A percentile compares a stretch with the other conserved stretches of the same genome.
These are phyloP conservation scores for Noctua janthina DNA, from an alignment of 2,888 invertebrate species.

Conservation along the genomic window DNA sequence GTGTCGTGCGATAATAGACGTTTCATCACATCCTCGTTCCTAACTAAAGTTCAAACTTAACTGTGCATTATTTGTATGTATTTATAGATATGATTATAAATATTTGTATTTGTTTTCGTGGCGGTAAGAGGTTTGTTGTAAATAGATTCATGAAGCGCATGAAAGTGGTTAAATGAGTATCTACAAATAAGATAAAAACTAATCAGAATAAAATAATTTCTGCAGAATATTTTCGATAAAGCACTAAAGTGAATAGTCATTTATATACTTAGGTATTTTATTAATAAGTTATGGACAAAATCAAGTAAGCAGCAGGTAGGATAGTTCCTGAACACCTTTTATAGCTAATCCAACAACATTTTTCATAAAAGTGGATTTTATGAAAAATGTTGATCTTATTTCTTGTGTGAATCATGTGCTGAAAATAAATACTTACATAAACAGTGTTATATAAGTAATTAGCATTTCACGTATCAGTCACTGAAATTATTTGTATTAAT, in stretches of 20 bases:
- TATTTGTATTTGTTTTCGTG: slow-evolving; percentile 5
- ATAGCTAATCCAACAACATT: background rate
- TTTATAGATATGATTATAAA: slow-evolving; percentile 16
- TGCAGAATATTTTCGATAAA: background rate
- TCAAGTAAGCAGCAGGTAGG: background rate
- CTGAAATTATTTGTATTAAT: slow-evolving; percentile 27
- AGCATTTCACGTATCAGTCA: slow-evolving; percentile 10
- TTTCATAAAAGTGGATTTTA: background rate
- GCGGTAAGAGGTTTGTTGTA: background rate
- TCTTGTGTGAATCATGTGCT: background rate
- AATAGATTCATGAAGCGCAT: background rate
- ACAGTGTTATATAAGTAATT: slow-evolving; percentile 17
- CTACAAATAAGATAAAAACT: background rate
- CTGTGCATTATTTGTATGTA: slow-evolving; percentile 30
- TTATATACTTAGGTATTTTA: background rate
- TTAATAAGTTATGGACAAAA: background rate
- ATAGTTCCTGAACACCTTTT: background rate
- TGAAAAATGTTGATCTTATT: no score
- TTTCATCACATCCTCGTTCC: slow-evolving; percentile 64
- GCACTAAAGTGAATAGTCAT: background rate
- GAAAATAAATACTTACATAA: background rate
- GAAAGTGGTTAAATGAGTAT: background rate
- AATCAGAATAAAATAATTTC: background rate
- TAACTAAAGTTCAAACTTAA: slow-evolving; percentile 43
- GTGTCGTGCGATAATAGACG: slow-evolving; percentile 72